These are phyloP conservation scores for Macrophya alboannulata DNA, from an alignment of 2,888 invertebrate genomes.

Conservation along the genomic window DNA sequence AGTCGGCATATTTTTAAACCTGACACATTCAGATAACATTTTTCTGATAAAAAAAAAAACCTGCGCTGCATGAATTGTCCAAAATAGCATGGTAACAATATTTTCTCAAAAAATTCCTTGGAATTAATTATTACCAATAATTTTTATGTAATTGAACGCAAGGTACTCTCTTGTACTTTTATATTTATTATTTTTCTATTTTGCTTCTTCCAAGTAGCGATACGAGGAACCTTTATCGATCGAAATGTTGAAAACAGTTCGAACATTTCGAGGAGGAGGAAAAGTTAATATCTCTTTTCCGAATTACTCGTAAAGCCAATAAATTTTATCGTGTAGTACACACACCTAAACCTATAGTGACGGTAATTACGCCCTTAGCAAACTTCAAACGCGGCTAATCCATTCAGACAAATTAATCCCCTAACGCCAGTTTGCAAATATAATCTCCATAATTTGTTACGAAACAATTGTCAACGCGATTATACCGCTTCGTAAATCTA, in stretches of 20 bases:
- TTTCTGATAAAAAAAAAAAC: conserved; percentile 30
- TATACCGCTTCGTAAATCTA: background rate
- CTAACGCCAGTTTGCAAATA: background rate
- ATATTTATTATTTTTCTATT: background rate
- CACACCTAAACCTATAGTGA: background rate
- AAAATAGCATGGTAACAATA: background rate
- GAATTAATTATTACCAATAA: background rate
- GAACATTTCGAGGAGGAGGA: background rate
- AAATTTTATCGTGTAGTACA: background rate
- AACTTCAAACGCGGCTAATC: background rate
- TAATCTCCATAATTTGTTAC: conserved; percentile 28
- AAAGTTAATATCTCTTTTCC: background rate
- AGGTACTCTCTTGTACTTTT: background rate
- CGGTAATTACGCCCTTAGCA: background rate
- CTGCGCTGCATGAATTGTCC: background rate
- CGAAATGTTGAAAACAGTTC: background rate
- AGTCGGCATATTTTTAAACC: conserved; percentile 47
- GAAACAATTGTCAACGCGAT: conserved; percentile 16
- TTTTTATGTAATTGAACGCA: background rate
- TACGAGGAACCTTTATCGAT: background rate
- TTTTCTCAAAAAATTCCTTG: background rate
- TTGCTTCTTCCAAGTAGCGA: background rate
- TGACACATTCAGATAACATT: conserved; percentile 50
- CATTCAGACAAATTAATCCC: conserved; percentile 8
- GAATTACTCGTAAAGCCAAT: background rate